Evolutionary conservation across 2,797 vertebrate genomes (phyloP), one percentile per base, ranked within the genome.

Genomic region (Melanotaenia boesemani): DNA sequence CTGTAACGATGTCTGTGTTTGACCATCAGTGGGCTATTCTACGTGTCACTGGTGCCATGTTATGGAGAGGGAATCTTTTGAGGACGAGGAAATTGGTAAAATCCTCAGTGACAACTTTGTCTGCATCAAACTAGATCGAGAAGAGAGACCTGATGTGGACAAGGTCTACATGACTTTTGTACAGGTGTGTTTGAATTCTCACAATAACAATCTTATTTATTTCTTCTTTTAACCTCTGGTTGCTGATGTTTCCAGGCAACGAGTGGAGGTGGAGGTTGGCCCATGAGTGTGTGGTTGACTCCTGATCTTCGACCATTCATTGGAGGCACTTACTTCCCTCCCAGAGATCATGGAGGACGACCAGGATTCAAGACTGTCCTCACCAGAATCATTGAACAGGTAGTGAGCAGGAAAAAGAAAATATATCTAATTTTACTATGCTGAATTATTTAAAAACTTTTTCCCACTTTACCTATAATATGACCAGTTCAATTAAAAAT

Each of bases 11-110:
- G 22, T 80, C 15, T 63, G 12, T 78, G 10, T 61, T 18, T 68
- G 44, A 41, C 55, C 68, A 16, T 54, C 39, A 95, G 97, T 99
- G 84, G 98, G 97, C 8, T 99, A 99, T 81, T 99, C 97, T 1
- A 98, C 97, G 9, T 99, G 98, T 75, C 97, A 99, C 74, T 98
- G 97, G 98, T 99, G 98, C 86, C 98, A 99, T 0, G 95, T 98
- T 64, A 99, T 99, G 97, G 97, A 98, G 86, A 93, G 97, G 60
- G 97, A 99, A 82, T 97, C 96, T 24, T 99, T 99, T 67, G 95
- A 96, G 90, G 96, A 95, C 1, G 93, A 95, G 78, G 97, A 97
- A 83, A 96, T 98, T 0, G 95, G 96, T 44, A 93, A 85, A 48
- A 93, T 98, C 64, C 94, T 99, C 57, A 97, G 90, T 0, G 93